Evolutionary conservation across 1,140 invertebrate genomes (phyloP).

Genomic region (Copidosoma floridanum): DNA sequence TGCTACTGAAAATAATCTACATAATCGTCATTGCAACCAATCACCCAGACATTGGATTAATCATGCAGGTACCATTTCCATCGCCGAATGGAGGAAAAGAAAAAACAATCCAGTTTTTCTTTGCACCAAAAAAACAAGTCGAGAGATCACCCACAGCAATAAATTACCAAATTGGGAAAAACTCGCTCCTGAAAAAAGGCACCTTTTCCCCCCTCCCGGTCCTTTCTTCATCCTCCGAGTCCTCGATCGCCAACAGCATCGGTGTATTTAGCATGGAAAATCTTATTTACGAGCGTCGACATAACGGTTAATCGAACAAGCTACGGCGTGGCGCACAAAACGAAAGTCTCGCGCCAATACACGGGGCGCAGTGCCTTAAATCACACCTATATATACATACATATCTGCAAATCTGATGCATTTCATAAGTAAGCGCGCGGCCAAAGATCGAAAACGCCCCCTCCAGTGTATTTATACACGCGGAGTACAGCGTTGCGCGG

Average conservation of each 20-base stretch:
- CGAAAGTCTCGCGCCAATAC: background rate
- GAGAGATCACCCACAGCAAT: too few relatives aligned
- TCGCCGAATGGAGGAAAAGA: background rate
- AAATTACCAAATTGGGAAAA: background rate
- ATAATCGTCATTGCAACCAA: too few relatives aligned
- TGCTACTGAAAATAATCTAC: too few relatives aligned
- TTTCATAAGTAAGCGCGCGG: slow-evolving; percentile 14
- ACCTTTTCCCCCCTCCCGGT: too few relatives aligned
- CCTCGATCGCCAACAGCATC: background rate
- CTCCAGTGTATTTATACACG: too few relatives aligned
- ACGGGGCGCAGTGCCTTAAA: slow-evolving; percentile 3
- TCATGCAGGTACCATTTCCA: too few relatives aligned
- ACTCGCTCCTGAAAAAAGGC: background rate
- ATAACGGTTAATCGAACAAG: slow-evolving; percentile 21
- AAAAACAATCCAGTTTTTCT: background rate
- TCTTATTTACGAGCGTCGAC: slow-evolving; percentile 19
- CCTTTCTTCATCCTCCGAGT: slow-evolving; percentile 2
- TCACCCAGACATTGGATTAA: too few relatives aligned
- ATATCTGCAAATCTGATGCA: too few relatives aligned
- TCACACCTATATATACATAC: slow-evolving; percentile 19
- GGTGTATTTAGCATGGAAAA: slow-evolving; percentile 12
- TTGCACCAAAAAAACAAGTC: too few relatives aligned
- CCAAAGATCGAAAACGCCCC: slow-evolving; percentile 22
- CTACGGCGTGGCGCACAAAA: too few relatives aligned
- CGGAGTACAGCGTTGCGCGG: slow-evolving; percentile 15